phyloP scores from a whole-genome alignment of 23 tunicate species.

The Oikopleura albicans region DNA sequence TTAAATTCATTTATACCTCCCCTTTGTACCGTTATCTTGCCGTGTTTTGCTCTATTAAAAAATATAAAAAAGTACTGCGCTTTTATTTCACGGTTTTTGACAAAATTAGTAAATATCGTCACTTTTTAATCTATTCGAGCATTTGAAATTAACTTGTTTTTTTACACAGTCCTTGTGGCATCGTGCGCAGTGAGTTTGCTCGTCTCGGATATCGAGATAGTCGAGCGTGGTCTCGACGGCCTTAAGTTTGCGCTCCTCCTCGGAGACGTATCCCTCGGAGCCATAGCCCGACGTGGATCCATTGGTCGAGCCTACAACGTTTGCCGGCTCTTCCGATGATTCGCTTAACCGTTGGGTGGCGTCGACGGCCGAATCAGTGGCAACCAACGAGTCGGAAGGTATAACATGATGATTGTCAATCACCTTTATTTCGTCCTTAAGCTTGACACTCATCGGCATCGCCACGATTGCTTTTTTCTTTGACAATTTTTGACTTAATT shows the following conservation, averaged over 20 bases:
- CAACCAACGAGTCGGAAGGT: background rate
- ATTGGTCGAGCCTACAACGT: background rate
- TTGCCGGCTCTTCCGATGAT: background rate
- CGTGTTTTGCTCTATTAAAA: no score
- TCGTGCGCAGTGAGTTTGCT: background rate
- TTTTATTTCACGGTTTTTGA: no score
- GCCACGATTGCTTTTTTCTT: background rate
- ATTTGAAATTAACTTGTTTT: no score
- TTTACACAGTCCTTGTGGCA: slow-evolving; percentile 16
- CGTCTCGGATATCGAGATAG: background rate
- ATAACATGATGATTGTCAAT: background rate
- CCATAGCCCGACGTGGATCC: slow-evolving; percentile 2
- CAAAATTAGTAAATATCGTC: no score
- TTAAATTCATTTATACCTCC: no score
- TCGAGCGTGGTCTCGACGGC: background rate
- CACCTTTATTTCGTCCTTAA: background rate
- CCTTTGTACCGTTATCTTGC: no score
- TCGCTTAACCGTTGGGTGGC: no score
- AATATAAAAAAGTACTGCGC: no score
- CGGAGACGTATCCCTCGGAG: background rate
- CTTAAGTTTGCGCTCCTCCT: background rate
- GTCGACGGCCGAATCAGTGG: no score
- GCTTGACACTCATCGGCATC: background rate
- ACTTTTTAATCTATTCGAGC: no score
- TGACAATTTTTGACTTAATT: background rate